Evolutionary conservation across 2,888 invertebrate genomes (phyloP), one percentile per base, ranked within the genome.

Genomic region (Polyommatus iphigenia): DNA sequence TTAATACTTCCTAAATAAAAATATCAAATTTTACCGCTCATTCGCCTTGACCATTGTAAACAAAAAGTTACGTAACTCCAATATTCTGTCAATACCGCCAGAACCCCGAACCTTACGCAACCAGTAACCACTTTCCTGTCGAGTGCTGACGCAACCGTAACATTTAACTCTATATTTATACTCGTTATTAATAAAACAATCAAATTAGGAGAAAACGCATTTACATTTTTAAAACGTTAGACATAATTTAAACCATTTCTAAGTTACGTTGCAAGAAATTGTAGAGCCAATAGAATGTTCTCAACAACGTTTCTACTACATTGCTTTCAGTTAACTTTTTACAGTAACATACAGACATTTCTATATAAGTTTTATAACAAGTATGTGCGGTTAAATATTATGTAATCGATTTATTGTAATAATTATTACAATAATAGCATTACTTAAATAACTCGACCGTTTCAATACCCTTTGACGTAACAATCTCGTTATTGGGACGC

Each of bases 61-160:
- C 62, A 24, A 24, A 62, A 20, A 24, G 62, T 62, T 62, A 10
- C 62, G 13, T 13, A 62, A 62, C 13, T 13, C n/a, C n/a, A 72
- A 41, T 41, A 72, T 20, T n/a, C 13, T 20, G 72, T 8, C 41
- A 41, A 36, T 41, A 72, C 8, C n/a, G 36, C n/a, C 32, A 7
- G 18, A 10, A 18, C 29, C 18, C 36, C 7, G 41, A 24, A 36
- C 41, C n/a, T 72, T 41, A 36, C 72, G 41, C 36, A 72, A 72
- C 13, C 15, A 72, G 41, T n/a, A 72, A 72, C 13, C 15, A 72
- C 72, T 72, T 72, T 72, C 72, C 41, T 72, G 41, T 72, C 72
- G 36, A 36, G n/a, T 32, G 18, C 72, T 72, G 72, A 72, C n/a
- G 41, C 41, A 72, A 72, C 41, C 18, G 71, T n/a, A 3, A 62